A percentile compares a stretch with the other conserved stretches of the same genome.
Evolutionary conservation across 1,140 invertebrate species (phyloP).

Genomic region (Drosophila baimaii): DNA sequence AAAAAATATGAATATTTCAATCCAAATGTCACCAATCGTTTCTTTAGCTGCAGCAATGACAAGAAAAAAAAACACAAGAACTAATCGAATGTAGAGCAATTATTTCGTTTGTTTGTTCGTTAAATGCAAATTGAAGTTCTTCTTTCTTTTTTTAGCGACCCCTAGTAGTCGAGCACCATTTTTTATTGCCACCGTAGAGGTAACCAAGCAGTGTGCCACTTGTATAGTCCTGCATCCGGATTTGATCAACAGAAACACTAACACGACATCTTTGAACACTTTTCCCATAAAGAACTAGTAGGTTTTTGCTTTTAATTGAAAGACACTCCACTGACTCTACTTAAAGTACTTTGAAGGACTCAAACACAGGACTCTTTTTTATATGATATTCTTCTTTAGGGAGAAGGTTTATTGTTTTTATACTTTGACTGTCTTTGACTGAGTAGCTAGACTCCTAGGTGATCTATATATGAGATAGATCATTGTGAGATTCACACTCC

Average conservation of each 20-base stretch:
- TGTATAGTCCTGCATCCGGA: constrained; percentile 40
- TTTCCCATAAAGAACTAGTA: not conserved
- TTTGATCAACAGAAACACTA: constrained; percentile 18
- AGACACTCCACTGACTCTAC: not conserved
- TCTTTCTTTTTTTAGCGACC: constrained; percentile 46
- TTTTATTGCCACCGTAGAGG: constrained; percentile 39
- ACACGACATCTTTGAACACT: not conserved
- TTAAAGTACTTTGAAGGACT: not conserved
- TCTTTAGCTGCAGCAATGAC: constrained; percentile 42
- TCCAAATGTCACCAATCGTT: constrained; percentile 51
- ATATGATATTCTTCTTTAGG: not conserved
- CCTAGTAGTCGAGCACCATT: constrained; percentile 40
- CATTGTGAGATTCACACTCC: constrained; percentile 1
- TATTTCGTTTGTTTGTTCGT: constrained; percentile 52
- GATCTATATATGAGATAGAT: constrained; percentile 1
- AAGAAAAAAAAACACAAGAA: constrained; percentile 43
- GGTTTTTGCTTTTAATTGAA: not conserved
- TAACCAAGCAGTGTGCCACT: constrained; percentile 25
- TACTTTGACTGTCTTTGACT: constrained; percentile 20
- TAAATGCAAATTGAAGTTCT: constrained; percentile 62
- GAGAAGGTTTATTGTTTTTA: not conserved
- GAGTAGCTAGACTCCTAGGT: constrained; percentile 14
- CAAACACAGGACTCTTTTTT: not conserved
- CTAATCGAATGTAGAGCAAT: constrained; percentile 56
- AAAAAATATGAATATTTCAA: constrained; percentile 26